These are phyloP conservation scores for Andrena bucephala DNA, from an alignment of 2,888 invertebrate genomes.

Conservation along the genomic window DNA sequence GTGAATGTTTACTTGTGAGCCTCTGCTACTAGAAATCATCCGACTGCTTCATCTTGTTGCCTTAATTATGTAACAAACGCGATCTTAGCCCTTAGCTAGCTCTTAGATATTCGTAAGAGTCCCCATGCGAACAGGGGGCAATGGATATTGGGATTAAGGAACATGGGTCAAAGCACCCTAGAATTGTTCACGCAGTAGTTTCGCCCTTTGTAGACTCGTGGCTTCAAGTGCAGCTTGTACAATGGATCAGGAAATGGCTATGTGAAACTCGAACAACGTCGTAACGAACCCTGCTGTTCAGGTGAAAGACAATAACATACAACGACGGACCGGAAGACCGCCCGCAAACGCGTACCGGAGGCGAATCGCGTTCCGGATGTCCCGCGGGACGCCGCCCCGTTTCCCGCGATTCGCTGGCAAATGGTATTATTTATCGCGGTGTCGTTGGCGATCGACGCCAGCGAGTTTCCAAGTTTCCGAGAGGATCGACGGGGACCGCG, in stretches of 20 bases:
- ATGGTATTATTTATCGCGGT: constrained; percentile 51
- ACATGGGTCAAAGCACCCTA: no score
- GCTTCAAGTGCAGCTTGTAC: neutral
- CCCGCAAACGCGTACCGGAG: constrained; percentile 32
- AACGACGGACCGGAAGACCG: constrained; percentile 22
- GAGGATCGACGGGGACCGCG: constrained; percentile 11
- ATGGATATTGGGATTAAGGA: no score
- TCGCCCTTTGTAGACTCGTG: no score
- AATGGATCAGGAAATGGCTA: neutral
- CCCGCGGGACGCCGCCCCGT: constrained; percentile 30
- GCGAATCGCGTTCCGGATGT: constrained; percentile 21
- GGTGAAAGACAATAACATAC: constrained; percentile 20
- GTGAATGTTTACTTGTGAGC: no score
- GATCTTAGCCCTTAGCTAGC: no score
- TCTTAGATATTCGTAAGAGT: no score
- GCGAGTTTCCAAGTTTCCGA: constrained; percentile 15
- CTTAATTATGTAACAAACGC: no score
- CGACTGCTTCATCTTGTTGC: no score
- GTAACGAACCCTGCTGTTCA: neutral
- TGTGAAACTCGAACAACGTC: neutral
- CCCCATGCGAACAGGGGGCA: no score
- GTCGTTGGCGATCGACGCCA: constrained; percentile 28
- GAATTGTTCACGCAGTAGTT: no score
- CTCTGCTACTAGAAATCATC: no score
- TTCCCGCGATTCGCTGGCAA: constrained; percentile 31